These are phyloP conservation scores for Acromyrmex heyeri DNA, from an alignment of 1,140 invertebrate genomes.

Conservation along the genomic window DNA sequence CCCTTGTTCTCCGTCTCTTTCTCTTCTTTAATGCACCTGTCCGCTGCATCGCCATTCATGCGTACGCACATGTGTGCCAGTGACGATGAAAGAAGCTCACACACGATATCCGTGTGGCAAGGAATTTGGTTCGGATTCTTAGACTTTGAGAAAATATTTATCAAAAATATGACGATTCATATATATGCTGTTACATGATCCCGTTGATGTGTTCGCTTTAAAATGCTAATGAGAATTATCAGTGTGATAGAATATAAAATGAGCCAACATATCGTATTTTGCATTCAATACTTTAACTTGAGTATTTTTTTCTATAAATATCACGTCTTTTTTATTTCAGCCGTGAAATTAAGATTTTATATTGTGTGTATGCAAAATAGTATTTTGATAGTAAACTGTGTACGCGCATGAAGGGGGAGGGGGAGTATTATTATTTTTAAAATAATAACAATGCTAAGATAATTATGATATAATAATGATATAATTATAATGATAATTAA, in stretches of 20 bases:
- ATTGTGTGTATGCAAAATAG: not conserved
- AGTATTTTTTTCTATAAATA: not conserved
- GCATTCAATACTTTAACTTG: not conserved
- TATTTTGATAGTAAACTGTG: not conserved
- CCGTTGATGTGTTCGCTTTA: not conserved
- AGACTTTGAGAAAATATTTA: not conserved
- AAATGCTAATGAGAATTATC: not conserved
- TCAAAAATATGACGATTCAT: not conserved
- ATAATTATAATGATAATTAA: not conserved
- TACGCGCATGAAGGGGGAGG: not conserved
- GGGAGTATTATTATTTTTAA: not conserved
- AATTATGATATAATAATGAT: not conserved
- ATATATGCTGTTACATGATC: not conserved
- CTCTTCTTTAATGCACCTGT: slow-evolving; percentile 61
- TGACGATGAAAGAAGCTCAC: not conserved
- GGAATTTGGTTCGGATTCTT: not conserved
- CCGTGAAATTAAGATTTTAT: not conserved
- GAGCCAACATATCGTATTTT: not conserved
- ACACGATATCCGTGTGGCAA: not conserved
- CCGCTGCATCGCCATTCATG: slow-evolving; percentile 49
- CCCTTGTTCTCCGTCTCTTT: not conserved
- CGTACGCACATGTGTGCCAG: slow-evolving; percentile 43
- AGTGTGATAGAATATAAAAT: not conserved
- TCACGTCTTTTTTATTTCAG: not conserved
- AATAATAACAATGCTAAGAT: not conserved